Conservation (phyloP, 2,888 invertebrate species). For the Gisinianus flammeolus region DNA sequence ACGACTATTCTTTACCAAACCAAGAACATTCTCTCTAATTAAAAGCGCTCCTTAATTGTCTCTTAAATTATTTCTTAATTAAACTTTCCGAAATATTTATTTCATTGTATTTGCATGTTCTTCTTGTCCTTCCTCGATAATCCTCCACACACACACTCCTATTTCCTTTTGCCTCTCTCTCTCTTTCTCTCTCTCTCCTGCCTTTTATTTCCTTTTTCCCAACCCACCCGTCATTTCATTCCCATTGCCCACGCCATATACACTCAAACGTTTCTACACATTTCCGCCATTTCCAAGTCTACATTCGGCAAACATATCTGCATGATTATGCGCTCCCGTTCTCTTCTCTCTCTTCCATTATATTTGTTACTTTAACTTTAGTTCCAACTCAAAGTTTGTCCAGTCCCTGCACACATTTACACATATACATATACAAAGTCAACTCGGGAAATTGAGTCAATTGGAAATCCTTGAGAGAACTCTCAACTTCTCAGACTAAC, state of each 20-base stretch:
- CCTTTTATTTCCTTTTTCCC: conserved; percentile 8
- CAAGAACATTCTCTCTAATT: conserved; percentile 48
- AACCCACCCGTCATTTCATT: conserved; percentile 33
- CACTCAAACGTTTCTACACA: not conserved
- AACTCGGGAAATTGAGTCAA: not conserved
- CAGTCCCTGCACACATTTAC: not conserved
- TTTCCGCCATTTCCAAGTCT: not conserved
- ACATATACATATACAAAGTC: conserved; percentile 9
- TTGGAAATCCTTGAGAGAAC: conserved; percentile 15
- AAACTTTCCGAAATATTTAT: conserved; percentile 52
- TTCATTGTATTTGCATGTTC: conserved; percentile 43
- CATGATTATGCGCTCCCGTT: not conserved
- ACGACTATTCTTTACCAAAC: conserved; percentile 27
- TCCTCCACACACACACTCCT: not conserved
- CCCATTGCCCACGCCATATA: not conserved
- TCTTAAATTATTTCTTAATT: conserved; percentile 56
- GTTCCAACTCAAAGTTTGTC: not conserved
- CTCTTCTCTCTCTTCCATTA: not conserved
- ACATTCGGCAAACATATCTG: not conserved
- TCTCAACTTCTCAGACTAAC: not conserved
- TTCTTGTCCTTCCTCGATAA: conserved; percentile 24
- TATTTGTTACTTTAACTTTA: no score
- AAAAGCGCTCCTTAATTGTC: conserved; percentile 52
- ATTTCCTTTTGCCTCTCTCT: not conserved
- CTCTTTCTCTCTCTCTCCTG: not conserved